Percentiles rank a stretch among this genome's conserved stretches.
Evolutionary conservation across 1,140 invertebrate genomes (phyloP).

Genomic region (Magallana gigas): DNA sequence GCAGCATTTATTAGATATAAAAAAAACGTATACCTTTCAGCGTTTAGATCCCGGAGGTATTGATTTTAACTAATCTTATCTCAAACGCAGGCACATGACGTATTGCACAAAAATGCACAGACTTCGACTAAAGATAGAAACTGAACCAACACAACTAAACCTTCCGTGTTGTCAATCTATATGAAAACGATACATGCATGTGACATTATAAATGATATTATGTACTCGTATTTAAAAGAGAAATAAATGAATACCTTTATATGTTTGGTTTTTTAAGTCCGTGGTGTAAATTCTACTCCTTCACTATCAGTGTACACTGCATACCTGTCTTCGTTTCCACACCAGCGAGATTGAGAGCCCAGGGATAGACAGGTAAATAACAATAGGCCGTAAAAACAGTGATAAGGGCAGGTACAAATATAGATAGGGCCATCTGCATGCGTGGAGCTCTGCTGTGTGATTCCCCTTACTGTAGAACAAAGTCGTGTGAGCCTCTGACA

Average conservation of each 20-base stretch:
- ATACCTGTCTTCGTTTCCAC: background rate
- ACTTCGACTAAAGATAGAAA: too few species aligned
- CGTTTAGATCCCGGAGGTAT: too few species aligned
- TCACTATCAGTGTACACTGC: background rate
- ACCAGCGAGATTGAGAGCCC: background rate
- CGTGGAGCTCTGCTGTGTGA: background rate
- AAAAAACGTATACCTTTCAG: too few species aligned
- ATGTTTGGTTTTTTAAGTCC: background rate
- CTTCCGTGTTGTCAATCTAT: too few species aligned
- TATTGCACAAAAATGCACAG: too few species aligned
- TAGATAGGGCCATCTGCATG: background rate
- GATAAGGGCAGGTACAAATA: background rate
- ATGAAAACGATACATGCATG: too few species aligned
- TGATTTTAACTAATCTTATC: too few species aligned
- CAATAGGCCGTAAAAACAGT: background rate
- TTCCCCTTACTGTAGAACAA: background rate
- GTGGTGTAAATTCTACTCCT: background rate
- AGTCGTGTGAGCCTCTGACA: background rate
- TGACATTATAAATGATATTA: too few species aligned
- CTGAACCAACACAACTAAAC: too few species aligned
- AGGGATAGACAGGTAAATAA: constrained; percentile 30
- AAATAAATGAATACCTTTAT: background rate
- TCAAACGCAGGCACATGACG: too few species aligned
- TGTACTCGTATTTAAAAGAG: background rate
- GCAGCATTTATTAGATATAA: too few species aligned